These are phyloP conservation scores for Gyrodactylus bullatarudis DNA, from an alignment of 1,140 invertebrate species.

Conservation along the genomic window DNA sequence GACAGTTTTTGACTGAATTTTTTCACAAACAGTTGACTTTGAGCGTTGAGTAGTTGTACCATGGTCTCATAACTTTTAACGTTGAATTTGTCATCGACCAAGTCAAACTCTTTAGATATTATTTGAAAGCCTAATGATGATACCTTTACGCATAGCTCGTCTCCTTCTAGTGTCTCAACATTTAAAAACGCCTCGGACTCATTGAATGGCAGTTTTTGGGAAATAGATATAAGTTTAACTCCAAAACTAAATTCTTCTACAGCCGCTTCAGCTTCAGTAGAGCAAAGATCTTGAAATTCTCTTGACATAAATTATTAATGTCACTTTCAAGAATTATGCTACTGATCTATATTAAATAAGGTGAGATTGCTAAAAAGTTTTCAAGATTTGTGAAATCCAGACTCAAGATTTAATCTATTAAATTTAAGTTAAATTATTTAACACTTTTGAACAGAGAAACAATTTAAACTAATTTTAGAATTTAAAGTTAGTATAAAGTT, in stretches of 20 bases:
- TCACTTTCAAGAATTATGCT: no score
- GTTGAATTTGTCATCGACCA: neutral
- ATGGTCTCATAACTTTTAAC: neutral
- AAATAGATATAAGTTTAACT: neutral
- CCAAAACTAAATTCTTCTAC: neutral
- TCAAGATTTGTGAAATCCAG: neutral
- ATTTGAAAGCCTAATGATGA: neutral
- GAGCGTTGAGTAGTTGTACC: neutral
- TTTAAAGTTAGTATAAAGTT: no score
- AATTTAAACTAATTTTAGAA: no score
- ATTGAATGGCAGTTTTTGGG: neutral
- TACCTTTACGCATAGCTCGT: neutral
- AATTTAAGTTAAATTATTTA: neutral
- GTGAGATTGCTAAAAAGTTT: no score
- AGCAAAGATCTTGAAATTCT: neutral
- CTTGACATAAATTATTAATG: no score
- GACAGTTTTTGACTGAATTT: neutral
- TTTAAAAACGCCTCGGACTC: neutral
- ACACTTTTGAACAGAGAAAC: neutral
- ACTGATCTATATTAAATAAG: no score
- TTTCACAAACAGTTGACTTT: neutral
- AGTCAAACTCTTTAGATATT: neutral
- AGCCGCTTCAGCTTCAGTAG: neutral
- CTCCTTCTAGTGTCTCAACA: neutral
- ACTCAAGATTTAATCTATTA: neutral